A percentile compares a stretch with the other conserved stretches of the same genome.
These are phyloP conservation scores for Incurvaria masculella DNA, from an alignment of 2,888 invertebrate genomes.

Conservation along the genomic window DNA sequence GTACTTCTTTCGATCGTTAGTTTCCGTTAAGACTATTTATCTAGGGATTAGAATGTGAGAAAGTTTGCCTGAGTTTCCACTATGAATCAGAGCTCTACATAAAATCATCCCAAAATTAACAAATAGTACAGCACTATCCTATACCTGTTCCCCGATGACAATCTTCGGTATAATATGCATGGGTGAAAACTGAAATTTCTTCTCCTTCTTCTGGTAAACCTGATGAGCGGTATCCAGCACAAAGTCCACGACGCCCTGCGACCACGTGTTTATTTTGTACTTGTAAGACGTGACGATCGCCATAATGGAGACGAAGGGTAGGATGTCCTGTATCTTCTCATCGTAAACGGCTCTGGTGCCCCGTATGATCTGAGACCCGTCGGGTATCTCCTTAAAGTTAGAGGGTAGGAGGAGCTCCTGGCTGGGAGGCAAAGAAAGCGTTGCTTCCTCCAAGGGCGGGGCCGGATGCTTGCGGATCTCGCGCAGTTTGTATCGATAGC, in stretches of 20 bases:
- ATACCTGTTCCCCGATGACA: conserved; percentile 54
- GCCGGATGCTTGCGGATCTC: conserved; percentile 38
- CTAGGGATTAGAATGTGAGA: no score
- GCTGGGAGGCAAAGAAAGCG: conserved; percentile 27
- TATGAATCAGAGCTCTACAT: no score
- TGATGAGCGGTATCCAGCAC: conserved; percentile 46
- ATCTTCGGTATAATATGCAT: conserved; percentile 60
- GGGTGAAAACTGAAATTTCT: conserved; percentile 47
- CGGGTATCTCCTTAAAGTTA: conserved; percentile 59
- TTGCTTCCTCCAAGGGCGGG: conserved; percentile 31
- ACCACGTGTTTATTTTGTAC: conserved; percentile 59
- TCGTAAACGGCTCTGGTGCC: conserved; percentile 43
- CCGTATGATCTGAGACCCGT: conserved; percentile 57
- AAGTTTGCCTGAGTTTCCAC: no score
- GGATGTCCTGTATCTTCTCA: conserved; percentile 27
- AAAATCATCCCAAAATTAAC: no score
- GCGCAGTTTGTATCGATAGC: conserved; percentile 32
- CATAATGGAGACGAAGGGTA: conserved; percentile 59
- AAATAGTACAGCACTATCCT: no score
- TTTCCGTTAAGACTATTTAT: no score
- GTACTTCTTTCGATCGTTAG: no score
- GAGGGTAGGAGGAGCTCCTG: conserved; percentile 53
- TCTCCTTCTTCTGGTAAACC: conserved; percentile 36
- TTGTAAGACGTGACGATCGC: conserved; percentile 60
- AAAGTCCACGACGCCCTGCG: conserved; percentile 56